These are phyloP conservation scores for Betta splendens DNA, from an alignment of 2,797 vertebrate genomes.

Conservation along the genomic window DNA sequence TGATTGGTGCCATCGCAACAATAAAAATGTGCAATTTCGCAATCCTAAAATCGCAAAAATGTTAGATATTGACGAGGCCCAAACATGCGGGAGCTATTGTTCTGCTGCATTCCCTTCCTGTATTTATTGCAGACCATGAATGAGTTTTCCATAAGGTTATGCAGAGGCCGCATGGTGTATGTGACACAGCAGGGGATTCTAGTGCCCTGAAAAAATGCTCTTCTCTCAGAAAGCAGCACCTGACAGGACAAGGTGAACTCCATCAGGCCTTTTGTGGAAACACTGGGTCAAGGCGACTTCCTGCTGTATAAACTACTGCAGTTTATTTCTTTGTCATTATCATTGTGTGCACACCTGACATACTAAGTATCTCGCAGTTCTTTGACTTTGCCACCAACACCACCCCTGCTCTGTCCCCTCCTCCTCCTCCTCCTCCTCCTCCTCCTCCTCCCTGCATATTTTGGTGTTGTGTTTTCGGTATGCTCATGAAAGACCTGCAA, in stretches of 20 bases:
- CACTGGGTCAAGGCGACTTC: too few relatives aligned
- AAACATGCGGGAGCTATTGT: too few relatives aligned
- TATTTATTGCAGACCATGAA: slow-evolving; percentile 57
- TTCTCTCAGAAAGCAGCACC: too few relatives aligned
- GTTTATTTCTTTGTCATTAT: slow-evolving; percentile 46
- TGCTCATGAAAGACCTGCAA: slow-evolving; percentile 70
- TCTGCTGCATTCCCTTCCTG: too few relatives aligned
- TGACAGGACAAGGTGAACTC: too few relatives aligned
- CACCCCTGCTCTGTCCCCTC: neutral
- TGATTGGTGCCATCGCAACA: too few relatives aligned
- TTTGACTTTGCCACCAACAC: slow-evolving; percentile 41
- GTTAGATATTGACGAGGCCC: too few relatives aligned
- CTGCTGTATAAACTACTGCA: slow-evolving; percentile 2
- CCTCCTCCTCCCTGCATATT: slow-evolving; percentile 55
- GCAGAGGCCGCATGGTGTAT: slow-evolving; percentile 30
- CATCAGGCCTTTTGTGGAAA: too few relatives aligned
- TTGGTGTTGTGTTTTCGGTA: slow-evolving; percentile 72
- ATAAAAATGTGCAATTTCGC: too few relatives aligned
- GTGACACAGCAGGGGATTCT: slow-evolving; percentile 41
- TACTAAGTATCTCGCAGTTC: slow-evolving; percentile 57
- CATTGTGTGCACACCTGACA: slow-evolving; percentile 54
- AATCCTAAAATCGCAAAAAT: too few relatives aligned
- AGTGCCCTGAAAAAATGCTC: slow-evolving; percentile 23
- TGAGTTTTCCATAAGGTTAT: slow-evolving; percentile 70
- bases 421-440: neutral